These are phyloP conservation scores for Saccopteryx leptura DNA, from an alignment of 2,113 vertebrate species.

Conservation along the genomic window DNA sequence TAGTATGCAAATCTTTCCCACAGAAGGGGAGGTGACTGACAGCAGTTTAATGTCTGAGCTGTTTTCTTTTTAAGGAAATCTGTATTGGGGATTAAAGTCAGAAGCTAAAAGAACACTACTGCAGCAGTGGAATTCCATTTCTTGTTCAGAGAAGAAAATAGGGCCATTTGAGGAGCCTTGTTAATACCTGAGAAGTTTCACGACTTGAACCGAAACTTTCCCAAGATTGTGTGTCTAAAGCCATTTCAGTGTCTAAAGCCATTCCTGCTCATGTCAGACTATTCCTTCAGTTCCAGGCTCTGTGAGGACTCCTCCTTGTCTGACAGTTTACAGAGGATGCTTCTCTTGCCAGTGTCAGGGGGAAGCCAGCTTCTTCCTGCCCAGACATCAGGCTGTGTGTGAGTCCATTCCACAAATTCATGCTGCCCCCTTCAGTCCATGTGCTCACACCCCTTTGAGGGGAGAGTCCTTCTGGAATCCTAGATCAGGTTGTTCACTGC, in stretches of 20 bases:
- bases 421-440: background rate
- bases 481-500: background rate
- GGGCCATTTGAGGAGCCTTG: background rate
- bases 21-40: background rate
- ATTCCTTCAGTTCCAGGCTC: background rate
- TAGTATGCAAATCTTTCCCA: background rate
- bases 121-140: background rate
- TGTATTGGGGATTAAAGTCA: constrained; percentile 14
- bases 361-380: background rate
- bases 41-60: background rate
- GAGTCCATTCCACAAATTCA: background rate
- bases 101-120: background rate
- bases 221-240: background rate
- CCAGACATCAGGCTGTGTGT: too few species aligned
- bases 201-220: background rate
- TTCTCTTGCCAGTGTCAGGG: background rate
- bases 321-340: background rate
- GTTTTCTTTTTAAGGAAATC: constrained; percentile 1
- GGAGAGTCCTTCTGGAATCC: background rate
- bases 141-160: background rate
- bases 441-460: background rate
- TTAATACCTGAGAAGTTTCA: background rate
- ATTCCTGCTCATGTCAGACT: background rate
- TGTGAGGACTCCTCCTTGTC: background rate
- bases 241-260: background rate